Evolutionary conservation across 2,888 invertebrate species (phyloP).

Genomic region (Caenorhabditis sp.): DNA sequence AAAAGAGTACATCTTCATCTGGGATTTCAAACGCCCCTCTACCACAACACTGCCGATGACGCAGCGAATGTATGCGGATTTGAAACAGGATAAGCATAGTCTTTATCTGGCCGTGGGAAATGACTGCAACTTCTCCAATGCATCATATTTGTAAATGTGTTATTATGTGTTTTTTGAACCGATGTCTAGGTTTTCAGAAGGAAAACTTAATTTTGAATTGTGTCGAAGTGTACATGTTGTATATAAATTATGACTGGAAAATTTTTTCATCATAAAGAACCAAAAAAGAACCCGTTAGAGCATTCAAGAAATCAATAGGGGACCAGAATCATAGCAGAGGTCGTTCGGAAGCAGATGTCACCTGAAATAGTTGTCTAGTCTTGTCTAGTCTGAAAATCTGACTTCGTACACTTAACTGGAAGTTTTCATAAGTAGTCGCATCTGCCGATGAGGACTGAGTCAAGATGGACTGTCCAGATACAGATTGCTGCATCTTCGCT

Average conservation of each 20-base stretch:
- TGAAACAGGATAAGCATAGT: constrained; percentile 62
- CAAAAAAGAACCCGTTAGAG: constrained; percentile 26
- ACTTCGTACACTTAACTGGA: constrained; percentile 58
- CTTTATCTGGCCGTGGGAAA: constrained; percentile 34
- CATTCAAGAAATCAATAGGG: neutral
- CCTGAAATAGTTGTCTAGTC: too few relatives aligned
- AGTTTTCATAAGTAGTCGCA: constrained; percentile 68
- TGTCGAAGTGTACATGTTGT: constrained; percentile 16
- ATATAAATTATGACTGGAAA: neutral
- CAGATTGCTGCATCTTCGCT: constrained; percentile 69
- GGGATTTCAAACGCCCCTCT: constrained; percentile 74
- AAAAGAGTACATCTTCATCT: constrained; percentile 74
- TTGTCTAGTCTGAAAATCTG: too few relatives aligned
- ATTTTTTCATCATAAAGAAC: neutral
- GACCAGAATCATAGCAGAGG: constrained; percentile 30
- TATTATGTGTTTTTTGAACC: neutral
- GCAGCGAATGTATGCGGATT: constrained; percentile 77
- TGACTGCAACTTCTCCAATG: constrained; percentile 55
- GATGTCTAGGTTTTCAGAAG: neutral
- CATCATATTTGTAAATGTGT: constrained; percentile 33
- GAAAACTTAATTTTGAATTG: neutral
- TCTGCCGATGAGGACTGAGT: constrained; percentile 60
- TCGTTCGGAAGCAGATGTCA: constrained; percentile 32
- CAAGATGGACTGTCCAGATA: constrained; percentile 70
- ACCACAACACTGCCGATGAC: constrained; percentile 68